These are phyloP conservation scores for Ceyx margarethae DNA, from an alignment of 2,113 vertebrate genomes.

Conservation along the genomic window DNA sequence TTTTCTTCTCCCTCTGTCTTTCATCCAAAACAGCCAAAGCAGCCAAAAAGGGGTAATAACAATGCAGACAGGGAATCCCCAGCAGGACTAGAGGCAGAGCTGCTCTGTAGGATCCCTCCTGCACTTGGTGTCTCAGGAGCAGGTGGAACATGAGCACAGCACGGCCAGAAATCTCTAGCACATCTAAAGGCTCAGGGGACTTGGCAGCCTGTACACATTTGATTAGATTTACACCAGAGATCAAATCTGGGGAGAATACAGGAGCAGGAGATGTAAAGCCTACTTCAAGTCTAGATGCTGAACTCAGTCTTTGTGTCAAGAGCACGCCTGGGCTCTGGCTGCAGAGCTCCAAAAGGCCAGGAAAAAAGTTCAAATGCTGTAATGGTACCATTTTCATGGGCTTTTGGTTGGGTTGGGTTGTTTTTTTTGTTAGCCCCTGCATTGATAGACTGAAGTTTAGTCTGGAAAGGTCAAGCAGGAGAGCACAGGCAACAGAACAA, in stretches of 20 bases:
- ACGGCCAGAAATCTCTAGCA: not conserved
- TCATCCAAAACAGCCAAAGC: fast-evolving
- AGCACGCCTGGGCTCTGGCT: not conserved
- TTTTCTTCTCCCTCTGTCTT: not conserved
- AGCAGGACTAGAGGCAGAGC: not conserved
- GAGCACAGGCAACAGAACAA: not conserved
- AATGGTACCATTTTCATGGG: not conserved
- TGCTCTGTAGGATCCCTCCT: not conserved
- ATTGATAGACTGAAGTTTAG: not conserved
- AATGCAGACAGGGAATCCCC: not conserved
- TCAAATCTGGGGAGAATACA: not conserved
- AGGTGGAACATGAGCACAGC: not conserved
- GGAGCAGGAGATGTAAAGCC: not conserved
- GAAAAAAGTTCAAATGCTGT: not conserved
- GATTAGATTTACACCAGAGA: not conserved
- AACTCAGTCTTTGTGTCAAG: too few species aligned
- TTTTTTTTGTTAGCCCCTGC: too few species aligned
- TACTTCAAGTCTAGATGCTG: fast-evolving
- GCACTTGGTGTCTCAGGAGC: fast-evolving
- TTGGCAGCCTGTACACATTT: not conserved
- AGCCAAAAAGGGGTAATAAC: not conserved
- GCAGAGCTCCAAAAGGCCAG: not conserved
- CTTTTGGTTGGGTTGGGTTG: not conserved
- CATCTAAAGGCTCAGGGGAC: fast-evolving
- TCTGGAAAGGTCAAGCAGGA: not conserved